A percentile compares a stretch with the other conserved stretches of the same genome.
Conservation (phyloP, 2,113 vertebrate species). For the Albula glossodonta region DNA sequence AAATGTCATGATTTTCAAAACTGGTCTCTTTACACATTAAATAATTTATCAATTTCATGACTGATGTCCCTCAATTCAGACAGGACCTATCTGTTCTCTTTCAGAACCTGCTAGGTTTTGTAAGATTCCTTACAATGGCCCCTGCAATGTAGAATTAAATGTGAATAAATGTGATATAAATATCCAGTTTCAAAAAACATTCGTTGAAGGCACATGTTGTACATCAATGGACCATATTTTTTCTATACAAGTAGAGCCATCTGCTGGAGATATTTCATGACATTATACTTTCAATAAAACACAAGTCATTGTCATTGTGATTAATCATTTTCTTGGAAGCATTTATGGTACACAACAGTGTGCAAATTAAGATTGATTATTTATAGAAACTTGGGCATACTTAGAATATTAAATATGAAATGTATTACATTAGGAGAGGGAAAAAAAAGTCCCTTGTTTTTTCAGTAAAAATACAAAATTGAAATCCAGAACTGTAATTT, state of each 20-base stretch:
- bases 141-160: neutral
- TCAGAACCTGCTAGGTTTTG: too few species aligned
- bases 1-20: too few species aligned
- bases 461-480: neutral
- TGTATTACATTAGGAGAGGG: too few species aligned
- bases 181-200: too few species aligned
- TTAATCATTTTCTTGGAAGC: slow-evolving; percentile 1
- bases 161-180: neutral
- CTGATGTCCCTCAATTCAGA: too few species aligned
- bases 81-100: too few species aligned
- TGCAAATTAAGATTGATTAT: neutral
- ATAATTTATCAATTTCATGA: too few species aligned
- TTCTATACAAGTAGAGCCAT: slow-evolving; percentile 57
- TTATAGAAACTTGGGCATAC: neutral
- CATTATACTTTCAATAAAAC: slow-evolving; percentile 10
- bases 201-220: too few species aligned
- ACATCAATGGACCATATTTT: neutral
- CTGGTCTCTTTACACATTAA: too few species aligned
- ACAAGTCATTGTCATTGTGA: neutral
- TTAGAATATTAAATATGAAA: neutral
- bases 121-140: too few species aligned
- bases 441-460: neutral
- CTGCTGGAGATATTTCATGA: slow-evolving; percentile 50
- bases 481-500: neutral
- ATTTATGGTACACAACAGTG: neutral